Base-by-base conservation (phyloP, 2,113 vertebrate genomes). In the Macrotis lagotis region DNA sequence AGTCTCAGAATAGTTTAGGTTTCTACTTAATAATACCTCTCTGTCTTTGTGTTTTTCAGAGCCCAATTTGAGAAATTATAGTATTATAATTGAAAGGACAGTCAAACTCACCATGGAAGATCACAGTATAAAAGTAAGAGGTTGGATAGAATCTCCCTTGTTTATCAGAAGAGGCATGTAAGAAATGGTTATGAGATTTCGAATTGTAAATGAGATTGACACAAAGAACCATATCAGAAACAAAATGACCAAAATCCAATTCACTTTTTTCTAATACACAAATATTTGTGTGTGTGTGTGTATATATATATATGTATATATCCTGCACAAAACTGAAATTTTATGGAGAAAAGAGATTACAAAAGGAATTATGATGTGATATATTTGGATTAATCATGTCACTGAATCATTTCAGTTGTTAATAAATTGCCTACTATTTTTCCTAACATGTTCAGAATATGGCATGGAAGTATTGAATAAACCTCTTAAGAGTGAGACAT, bases 121-220 rank as follows among this genome's bases (percentile, higher is more conserved):
- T 92, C 94, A n/a, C 89, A 96, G 12, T 48, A 9, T 90, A 90
- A 97, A 98, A 96, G 97, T 98, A 97, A 97, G 97, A 97, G 44
- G 94, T 83, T 89, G 90, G 95, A 93, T n/a, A n/a, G 47, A 0
- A 19, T 90, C 25, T 94, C 97, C 91, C 14, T 92, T 95, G 48
- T 1, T 55, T 88, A 7, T 48, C 95, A 47, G 25, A 88, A 92
- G 47, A 95, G 47, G 28, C 90, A 51, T 93, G 8, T 94, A 92
- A 53, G 22, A 91, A 94, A 94, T 93, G 14, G 51, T 50, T 91
- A 88, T 49, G 14, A 44, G 37, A 93, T 14, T 48, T 59, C 90
- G 25, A 44, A 59, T 9, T 93, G 2, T 9, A 94, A 94, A 44
- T 93, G 16, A 96, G 50, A 92, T 7, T 93, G 11, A 28, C 92